Conservation (phyloP, 2,888 invertebrate species). For the Meghimatium bilineatum region DNA sequence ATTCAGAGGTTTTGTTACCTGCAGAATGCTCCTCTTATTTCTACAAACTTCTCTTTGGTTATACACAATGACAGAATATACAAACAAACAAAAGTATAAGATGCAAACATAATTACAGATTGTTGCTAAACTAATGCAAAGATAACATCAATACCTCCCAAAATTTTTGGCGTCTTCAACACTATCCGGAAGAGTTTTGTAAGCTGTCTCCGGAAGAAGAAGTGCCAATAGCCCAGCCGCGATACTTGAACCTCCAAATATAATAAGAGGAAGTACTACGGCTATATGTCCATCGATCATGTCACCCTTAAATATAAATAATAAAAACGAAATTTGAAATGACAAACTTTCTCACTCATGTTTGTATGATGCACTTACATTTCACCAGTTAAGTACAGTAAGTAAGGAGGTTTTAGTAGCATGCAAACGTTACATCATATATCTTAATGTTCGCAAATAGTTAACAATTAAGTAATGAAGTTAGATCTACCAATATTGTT, state of each 20-base stretch:
- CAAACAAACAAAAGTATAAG: neutral
- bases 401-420: too few relatives aligned
- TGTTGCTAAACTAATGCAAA: neutral
- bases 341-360: too few relatives aligned
- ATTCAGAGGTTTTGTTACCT: too few relatives aligned
- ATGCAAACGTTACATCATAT: too few relatives aligned
- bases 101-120: neutral
- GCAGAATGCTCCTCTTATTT: too few relatives aligned
- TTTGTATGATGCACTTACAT: too few relatives aligned
- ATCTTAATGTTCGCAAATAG: too few relatives aligned
- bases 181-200: slow-evolving; percentile 84
- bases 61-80: neutral
- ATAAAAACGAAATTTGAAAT: neutral
- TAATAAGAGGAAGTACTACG: slow-evolving; percentile 80
- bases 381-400: too few relatives aligned
- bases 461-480: too few relatives aligned
- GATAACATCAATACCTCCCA: too few relatives aligned
- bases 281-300: slow-evolving; percentile 41
- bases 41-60: too few relatives aligned
- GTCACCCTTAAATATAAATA: slow-evolving; percentile 12
- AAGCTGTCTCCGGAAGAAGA: slow-evolving; percentile 87
- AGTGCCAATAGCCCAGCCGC: slow-evolving; percentile 83
- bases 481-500: too few relatives aligned
- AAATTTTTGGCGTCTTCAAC: slow-evolving; percentile 50
- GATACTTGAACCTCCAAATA: slow-evolving; percentile 85